Base-by-base conservation (phyloP, 2,888 invertebrate genomes). In the Lucinisca nassula region DNA sequence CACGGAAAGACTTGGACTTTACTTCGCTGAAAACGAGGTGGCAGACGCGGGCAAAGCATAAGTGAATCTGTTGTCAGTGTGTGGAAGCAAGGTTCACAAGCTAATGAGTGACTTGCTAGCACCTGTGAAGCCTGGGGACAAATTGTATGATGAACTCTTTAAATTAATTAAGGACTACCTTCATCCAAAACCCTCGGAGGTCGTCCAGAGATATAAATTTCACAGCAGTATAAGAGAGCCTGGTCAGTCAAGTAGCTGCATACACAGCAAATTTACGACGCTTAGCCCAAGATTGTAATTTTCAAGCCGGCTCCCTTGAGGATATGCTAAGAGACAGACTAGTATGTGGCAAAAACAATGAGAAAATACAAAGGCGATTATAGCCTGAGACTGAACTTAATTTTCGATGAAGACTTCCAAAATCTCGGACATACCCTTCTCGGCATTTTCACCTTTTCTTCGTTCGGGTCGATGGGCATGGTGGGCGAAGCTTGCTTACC, bases 171-270 rank as follows among this genome's bases (percentile, higher is more conserved):
- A 82, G 30, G 73, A 84, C 8, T 87, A 87, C 79, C 21, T 40
- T 35, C 37, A 86, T 32, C 88, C 87, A 21, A 84, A 79, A 80
- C 87, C 85, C 0, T 79, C 84, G 4, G 82, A 77, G 75, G 87
- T 87, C n/a, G 79, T 86, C 6, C 79, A 89, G 67, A 35, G 87
- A 32, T 89, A 73, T 74, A 85, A 79, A 70, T 90, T 90, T 40
- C 37, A 85, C 40, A 82, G 40, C 37, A 35, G 84, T n/a, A n/a
- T n/a, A n/a, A n/a, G n/a, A n/a, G n/a, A n/a, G n/a, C n/a, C n/a
- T n/a, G n/a, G n/a, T n/a, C 10, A 38, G 40, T 35, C 37, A 80
- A 38, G 76, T 88, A 14, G 27, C 82, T 17, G 45, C 76, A 17
- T 89, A 51, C 74, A 79, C 85, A 21, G 87, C 88, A 0, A 70